phyloP scores from a whole-genome alignment of 2,113 vertebrate species.

The Ctenomys sociabilis region DNA sequence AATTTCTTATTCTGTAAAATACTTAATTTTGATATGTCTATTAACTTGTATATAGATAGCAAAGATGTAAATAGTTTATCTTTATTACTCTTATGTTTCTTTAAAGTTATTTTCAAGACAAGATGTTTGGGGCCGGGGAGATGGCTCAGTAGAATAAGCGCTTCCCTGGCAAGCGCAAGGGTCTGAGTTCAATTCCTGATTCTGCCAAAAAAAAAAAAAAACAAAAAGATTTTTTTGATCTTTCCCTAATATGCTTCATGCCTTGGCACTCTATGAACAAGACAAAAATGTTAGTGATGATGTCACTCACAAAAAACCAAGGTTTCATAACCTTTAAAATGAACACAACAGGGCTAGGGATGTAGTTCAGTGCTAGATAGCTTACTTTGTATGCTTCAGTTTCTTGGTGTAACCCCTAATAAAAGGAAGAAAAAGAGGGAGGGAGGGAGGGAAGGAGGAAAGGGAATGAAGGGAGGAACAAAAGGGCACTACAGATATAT shows the following conservation, averaged over 20 bases:
- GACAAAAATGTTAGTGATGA: not conserved
- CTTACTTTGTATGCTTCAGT: not conserved
- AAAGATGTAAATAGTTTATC: not conserved
- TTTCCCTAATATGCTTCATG: constrained; percentile 45
- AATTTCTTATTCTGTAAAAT: constrained; percentile 47
- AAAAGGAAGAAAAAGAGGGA: not conserved
- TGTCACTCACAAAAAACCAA: not conserved
- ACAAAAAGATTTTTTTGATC: constrained; percentile 45
- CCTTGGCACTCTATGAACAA: not conserved
- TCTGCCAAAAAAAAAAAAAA: too few species aligned
- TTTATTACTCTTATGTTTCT: constrained; percentile 14
- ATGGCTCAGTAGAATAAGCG: too few species aligned
- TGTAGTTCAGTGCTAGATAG: not conserved
- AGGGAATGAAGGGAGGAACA: not conserved
- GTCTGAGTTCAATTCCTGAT: too few species aligned
- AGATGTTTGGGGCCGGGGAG: too few species aligned
- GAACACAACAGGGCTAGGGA: not conserved
- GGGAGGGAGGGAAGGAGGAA: fast-evolving
- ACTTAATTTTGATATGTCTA: constrained; percentile 20
- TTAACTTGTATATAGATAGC: not conserved
- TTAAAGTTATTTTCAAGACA: constrained; percentile 32
- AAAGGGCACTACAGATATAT: not conserved
- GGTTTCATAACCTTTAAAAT: not conserved
- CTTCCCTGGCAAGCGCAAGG: too few species aligned
- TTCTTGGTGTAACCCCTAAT: not conserved